Base-by-base conservation (phyloP, 1,140 invertebrate species). In the Ips nitidus region DNA sequence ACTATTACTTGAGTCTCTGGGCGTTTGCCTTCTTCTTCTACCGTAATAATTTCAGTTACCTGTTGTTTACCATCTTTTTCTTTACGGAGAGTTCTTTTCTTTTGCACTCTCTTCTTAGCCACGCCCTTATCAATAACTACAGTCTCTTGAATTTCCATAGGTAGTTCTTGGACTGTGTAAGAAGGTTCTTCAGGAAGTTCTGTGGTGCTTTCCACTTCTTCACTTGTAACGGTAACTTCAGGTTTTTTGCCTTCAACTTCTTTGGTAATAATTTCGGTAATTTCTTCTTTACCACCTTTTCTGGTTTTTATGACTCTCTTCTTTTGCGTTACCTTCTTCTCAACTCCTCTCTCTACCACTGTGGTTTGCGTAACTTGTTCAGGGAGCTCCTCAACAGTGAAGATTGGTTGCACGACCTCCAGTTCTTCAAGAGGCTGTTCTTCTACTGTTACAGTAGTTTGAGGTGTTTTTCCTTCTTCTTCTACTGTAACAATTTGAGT, bases 241-340 rank as follows among this genome's bases (percentile, higher is more conserved):
- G 75, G 73, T 65, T 68, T 39, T 70, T 77, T 70, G 36, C 70
- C 75, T 71, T 76, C 72, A 45, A 72, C 60, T 66, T 76, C 73
- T 37, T 70, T 61, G 69, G 75, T 75, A 67, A 77, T 62, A 5
- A 77, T 76, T 75, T 81, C 75, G 1, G 76, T 80, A 4, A 73
- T 76, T 47, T 79, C 74, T 56, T 77, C 65, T 68, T 78, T 75
- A 8, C 69, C 72, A 2, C 71, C 75, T 68, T 74, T 72, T n/a
- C 53, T 63, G 72, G 80, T 80, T 37, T 81, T 83, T 58, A 80
- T 80, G 68, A 37, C 70, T 58, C 77, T 69, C 77, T 74, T 75
- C 63, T 75, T 80, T 39, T 76, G 52, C 2, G 73, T 41, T 68
- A 81, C 68, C 56, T 78, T 83, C 41, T 70, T 82, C 52, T 69